Evolutionary conservation across 2,797 vertebrate genomes (phyloP).

Genomic region (Semaprochilodus insignis): DNA sequence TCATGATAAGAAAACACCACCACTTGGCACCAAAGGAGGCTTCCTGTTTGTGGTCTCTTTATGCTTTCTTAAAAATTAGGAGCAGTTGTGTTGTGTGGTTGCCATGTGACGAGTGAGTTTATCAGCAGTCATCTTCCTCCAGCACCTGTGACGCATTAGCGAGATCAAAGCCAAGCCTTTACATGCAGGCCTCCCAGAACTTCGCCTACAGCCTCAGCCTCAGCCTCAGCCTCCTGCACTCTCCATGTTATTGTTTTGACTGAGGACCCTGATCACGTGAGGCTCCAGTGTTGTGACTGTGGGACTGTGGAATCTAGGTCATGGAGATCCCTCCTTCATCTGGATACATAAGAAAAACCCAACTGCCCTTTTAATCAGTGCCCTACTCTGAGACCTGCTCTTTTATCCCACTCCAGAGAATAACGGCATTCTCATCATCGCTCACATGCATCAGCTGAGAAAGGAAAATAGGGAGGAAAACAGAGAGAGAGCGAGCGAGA

Average conservation of each 20-base stretch:
- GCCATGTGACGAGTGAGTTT: slow-evolving; percentile 50
- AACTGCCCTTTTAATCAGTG: slow-evolving; percentile 29
- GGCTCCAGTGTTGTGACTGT: slow-evolving; percentile 58
- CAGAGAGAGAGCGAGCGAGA: background rate
- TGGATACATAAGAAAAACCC: slow-evolving; percentile 38
- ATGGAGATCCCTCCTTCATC: slow-evolving; percentile 47
- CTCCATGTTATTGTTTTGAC: slow-evolving; percentile 66
- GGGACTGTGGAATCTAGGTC: slow-evolving; percentile 67
- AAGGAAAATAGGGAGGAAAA: background rate
- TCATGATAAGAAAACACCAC: slow-evolving; percentile 26
- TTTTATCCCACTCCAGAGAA: slow-evolving; percentile 33
- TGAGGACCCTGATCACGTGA: slow-evolving; percentile 59
- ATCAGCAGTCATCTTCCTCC: slow-evolving; percentile 44
- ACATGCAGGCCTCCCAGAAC: slow-evolving; percentile 35
- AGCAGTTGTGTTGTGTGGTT: slow-evolving; percentile 46
- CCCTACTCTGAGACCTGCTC: slow-evolving; percentile 27
- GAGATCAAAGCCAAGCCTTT: slow-evolving; percentile 47
- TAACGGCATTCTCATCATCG: slow-evolving; percentile 16
- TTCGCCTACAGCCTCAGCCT: slow-evolving; percentile 5
- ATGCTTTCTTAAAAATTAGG: slow-evolving; percentile 19
- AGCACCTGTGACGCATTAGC: slow-evolving; percentile 54
- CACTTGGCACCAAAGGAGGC: background rate
- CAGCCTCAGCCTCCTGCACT: slow-evolving; percentile 16
- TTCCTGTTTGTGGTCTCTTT: slow-evolving; percentile 7
- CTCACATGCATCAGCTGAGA: slow-evolving; percentile 11